A percentile compares a stretch with the other conserved stretches of the same genome.
phyloP scores from a whole-genome alignment of 1,140 invertebrate genomes.

The Drosophila hydei region DNA sequence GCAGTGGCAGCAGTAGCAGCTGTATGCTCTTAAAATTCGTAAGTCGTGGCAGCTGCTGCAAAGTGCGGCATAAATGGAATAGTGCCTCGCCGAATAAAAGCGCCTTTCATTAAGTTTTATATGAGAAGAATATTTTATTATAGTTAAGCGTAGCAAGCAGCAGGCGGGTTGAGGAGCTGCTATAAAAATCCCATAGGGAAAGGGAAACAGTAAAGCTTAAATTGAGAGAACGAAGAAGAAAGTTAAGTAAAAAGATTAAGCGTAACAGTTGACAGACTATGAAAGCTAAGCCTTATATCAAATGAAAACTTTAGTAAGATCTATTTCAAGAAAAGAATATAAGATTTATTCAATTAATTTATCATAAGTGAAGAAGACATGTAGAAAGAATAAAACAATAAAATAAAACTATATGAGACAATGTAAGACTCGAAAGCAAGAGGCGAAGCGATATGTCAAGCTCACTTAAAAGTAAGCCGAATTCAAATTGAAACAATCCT shows the following conservation, averaged over 20 bases:
- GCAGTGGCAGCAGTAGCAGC: not conserved
- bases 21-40: constrained; percentile 11
- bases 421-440: no score
- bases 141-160: not conserved
- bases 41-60: constrained; percentile 11
- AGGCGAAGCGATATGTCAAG: not conserved
- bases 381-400: no score
- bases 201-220: no score
- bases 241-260: not conserved
- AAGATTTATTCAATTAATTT: no score
- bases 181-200: no score
- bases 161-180: not conserved
- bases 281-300: no score
- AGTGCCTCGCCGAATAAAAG: constrained; percentile 7
- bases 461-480: no score
- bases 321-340: no score
- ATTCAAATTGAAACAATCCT: no score
- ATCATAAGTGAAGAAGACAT: no score
- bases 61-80: constrained; percentile 10
- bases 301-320: no score
- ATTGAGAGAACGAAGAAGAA: not conserved
- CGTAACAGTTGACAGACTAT: not conserved
- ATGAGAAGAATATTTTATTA: not conserved
- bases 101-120: constrained; percentile 12
- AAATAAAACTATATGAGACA: no score